Evolutionary conservation across 2,797 vertebrate species (phyloP).

Genomic region (Falco concolor): DNA sequence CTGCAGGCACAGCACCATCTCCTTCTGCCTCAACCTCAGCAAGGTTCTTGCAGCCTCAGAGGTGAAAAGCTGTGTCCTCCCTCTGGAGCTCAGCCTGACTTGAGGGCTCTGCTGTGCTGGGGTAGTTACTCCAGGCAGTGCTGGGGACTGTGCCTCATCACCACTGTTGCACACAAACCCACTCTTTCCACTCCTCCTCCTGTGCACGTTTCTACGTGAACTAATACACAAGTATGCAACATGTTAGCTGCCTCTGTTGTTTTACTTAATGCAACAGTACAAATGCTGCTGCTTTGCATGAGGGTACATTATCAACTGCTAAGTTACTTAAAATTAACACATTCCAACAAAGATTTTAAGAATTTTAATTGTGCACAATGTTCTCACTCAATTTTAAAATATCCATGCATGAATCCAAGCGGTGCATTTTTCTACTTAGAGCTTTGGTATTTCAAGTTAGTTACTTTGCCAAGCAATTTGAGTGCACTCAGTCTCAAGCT

Average conservation of each 20-base stretch:
- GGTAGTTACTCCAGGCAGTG: background rate
- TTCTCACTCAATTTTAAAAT: slow-evolving; percentile 42
- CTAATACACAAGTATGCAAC: background rate
- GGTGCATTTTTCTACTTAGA: slow-evolving; percentile 35
- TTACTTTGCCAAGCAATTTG: slow-evolving; percentile 58
- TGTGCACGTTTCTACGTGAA: background rate
- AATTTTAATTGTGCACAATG: background rate
- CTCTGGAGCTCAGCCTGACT: background rate
- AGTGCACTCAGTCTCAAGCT: slow-evolving; percentile 54
- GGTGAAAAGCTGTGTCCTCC: background rate
- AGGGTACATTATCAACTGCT: background rate
- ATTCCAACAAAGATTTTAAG: background rate
- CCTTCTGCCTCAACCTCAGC: background rate
- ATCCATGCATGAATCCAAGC: background rate
- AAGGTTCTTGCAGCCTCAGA: background rate
- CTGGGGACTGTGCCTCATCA: background rate
- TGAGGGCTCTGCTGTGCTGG: background rate
- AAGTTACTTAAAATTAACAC: slow-evolving; percentile 7
- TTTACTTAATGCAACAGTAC: background rate
- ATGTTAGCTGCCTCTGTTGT: background rate
- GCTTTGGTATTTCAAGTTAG: slow-evolving; percentile 61
- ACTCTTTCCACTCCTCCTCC: background rate
- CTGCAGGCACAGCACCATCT: background rate
- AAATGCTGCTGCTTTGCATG: background rate
- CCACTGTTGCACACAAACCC: background rate